Percentiles rank a stretch among this genome's conserved stretches.
Evolutionary conservation across 2,888 invertebrate species (phyloP).

Genomic region (Andrena haemorrhoa): DNA sequence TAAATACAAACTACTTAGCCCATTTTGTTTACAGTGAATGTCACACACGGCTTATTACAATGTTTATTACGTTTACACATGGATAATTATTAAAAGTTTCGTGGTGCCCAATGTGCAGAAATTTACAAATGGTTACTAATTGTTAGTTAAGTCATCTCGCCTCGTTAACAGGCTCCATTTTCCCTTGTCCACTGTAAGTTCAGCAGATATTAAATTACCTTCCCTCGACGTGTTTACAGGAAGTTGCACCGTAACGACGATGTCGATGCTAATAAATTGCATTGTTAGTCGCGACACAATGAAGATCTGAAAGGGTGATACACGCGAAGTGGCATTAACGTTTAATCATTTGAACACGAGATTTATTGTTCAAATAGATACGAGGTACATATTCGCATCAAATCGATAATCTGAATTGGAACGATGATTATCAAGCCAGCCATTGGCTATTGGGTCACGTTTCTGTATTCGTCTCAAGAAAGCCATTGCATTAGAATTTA

Average conservation of each 20-base stretch:
- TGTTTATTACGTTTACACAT: too few relatives aligned
- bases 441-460: neutral
- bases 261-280: constrained; percentile 18
- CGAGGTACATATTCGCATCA: neutral
- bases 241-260: constrained; percentile 15
- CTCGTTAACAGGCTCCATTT: neutral
- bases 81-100: too few relatives aligned
- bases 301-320: constrained; percentile 34
- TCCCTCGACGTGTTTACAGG: neutral
- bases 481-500: neutral
- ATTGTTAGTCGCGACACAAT: neutral
- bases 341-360: constrained; percentile 13
- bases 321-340: constrained; percentile 4
- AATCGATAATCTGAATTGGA: constrained; percentile 32
- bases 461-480: neutral
- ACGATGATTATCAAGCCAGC: constrained; percentile 7
- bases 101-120: too few relatives aligned
- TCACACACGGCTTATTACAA: too few relatives aligned
- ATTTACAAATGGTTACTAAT: too few relatives aligned
- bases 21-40: too few relatives aligned
- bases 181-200: neutral
- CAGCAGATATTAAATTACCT: neutral
- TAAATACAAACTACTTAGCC: too few relatives aligned
- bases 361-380: constrained; percentile 30
- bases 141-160: too few relatives aligned